Percentiles rank a stretch among this genome's conserved stretches.
These are phyloP conservation scores for Eristalis intricaria DNA, from an alignment of 2,888 invertebrate genomes.

Conservation along the genomic window DNA sequence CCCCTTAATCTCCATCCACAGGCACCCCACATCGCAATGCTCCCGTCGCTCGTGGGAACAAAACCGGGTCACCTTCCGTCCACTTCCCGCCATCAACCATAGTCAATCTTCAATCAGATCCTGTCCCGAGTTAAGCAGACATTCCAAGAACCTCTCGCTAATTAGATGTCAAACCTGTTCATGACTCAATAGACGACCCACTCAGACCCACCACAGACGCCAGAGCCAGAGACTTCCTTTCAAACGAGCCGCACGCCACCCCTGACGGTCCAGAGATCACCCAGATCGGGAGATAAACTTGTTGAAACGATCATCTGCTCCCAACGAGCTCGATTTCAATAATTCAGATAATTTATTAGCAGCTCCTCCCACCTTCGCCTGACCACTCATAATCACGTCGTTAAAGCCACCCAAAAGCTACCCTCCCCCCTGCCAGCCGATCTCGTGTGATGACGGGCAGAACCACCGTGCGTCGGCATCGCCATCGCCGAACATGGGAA, in stretches of 20 bases:
- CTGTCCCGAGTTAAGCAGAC: background rate
- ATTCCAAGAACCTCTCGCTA: background rate
- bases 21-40: too few species aligned
- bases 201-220: background rate
- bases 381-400: constrained; percentile 70
- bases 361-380: constrained; percentile 33
- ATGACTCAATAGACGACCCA: background rate
- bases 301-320: constrained; percentile 33
- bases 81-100: background rate
- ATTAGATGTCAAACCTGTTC: background rate
- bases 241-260: too few species aligned
- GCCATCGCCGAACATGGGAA: background rate
- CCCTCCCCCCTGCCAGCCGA: constrained; percentile 10
- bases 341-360: constrained; percentile 58
- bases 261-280: background rate
- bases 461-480: constrained; percentile 1
- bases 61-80: background rate
- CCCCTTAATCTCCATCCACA: too few species aligned
- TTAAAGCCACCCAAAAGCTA: constrained; percentile 50
- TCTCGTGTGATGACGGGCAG: background rate
- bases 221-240: background rate
- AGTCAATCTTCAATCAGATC: background rate
- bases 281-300: constrained; percentile 36
- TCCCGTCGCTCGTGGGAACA: background rate
- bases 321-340: constrained; percentile 41